phyloP scores from a whole-genome alignment of 2,113 vertebrate species.

The Uropsilus gracilis region DNA sequence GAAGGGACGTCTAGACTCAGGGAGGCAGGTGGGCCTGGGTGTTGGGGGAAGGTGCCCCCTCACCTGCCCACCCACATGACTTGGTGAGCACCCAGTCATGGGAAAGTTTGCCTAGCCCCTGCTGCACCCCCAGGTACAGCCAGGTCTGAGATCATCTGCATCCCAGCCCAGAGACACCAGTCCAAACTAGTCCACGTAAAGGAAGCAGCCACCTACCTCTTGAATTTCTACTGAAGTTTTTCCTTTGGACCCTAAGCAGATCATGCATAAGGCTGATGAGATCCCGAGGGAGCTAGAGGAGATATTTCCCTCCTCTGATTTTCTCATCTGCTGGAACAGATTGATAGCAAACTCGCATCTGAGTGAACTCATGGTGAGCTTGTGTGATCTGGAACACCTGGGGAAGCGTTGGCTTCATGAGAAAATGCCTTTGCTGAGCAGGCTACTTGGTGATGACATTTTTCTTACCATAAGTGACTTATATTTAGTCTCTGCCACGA shows the following conservation, averaged over 20 bases:
- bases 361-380: slow-evolving; percentile 46
- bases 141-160: too few species aligned
- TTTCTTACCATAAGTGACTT: background rate
- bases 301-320: slow-evolving; percentile 46
- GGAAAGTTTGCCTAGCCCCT: background rate
- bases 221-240: slow-evolving; percentile 64
- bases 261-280: slow-evolving; percentile 65
- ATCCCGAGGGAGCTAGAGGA: slow-evolving; percentile 70
- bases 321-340: too few species aligned
- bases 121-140: rapidly evolving
- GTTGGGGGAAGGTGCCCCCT: too few species aligned
- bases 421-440: background rate
- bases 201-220: slow-evolving; percentile 1
- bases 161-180: rapidly evolving
- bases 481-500: background rate
- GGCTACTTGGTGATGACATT: background rate
- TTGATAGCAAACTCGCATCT: background rate
- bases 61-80: rapidly evolving
- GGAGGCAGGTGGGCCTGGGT: rapidly evolving
- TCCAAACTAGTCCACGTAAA: rapidly evolving
- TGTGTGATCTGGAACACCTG: background rate
- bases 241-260: slow-evolving; percentile 55
- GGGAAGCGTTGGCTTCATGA: background rate
- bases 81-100: background rate
- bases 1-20: too few species aligned